Evolutionary conservation across 1,140 invertebrate species (phyloP).

Genomic region (Gyrodactylus salaris): DNA sequence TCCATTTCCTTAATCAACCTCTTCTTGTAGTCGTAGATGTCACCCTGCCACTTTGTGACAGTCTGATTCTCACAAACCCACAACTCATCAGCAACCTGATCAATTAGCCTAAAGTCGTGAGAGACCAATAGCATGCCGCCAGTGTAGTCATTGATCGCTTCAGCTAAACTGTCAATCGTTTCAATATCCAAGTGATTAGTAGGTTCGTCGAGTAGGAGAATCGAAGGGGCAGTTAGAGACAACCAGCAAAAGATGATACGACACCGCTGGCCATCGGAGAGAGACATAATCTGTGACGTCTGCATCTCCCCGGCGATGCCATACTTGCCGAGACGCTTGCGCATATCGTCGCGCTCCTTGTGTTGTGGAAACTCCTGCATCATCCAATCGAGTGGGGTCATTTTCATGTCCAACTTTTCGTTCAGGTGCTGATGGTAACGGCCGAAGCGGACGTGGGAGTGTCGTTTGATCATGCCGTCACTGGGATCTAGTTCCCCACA

Average conservation of each 20-base stretch:
- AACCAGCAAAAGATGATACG: conserved; percentile 89
- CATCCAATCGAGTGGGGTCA: conserved; percentile 89
- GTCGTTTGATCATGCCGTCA: conserved; percentile 79
- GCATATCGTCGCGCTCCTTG: conserved; percentile 90
- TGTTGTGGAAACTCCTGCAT: conserved; percentile 77
- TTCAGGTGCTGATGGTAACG: conserved; percentile 81
- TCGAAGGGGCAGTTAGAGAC: conserved; percentile 65
- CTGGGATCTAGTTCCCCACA: conserved; percentile 69
- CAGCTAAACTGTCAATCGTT: conserved; percentile 82
- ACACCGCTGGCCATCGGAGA: conserved; percentile 88
- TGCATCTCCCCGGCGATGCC: conserved; percentile 80
- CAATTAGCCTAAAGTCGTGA: conserved; percentile 89
- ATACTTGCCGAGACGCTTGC: conserved; percentile 88
- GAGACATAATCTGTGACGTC: conserved; percentile 72
- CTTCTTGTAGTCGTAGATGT: conserved; percentile 76
- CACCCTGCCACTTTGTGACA: conserved; percentile 77
- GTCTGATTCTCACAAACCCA: conserved; percentile 89
- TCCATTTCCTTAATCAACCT: background rate
- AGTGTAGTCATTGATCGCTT: conserved; percentile 83
- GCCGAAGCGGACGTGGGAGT: conserved; percentile 78
- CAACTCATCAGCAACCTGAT: conserved; percentile 90
- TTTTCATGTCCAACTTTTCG: conserved; percentile 64
- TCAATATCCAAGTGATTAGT: conserved; percentile 98
- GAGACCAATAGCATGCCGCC: conserved; percentile 84
- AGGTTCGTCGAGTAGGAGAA: conserved; percentile 73